Conservation (phyloP, 1,140 invertebrate genomes). For the Nephila pilipes region DNA sequence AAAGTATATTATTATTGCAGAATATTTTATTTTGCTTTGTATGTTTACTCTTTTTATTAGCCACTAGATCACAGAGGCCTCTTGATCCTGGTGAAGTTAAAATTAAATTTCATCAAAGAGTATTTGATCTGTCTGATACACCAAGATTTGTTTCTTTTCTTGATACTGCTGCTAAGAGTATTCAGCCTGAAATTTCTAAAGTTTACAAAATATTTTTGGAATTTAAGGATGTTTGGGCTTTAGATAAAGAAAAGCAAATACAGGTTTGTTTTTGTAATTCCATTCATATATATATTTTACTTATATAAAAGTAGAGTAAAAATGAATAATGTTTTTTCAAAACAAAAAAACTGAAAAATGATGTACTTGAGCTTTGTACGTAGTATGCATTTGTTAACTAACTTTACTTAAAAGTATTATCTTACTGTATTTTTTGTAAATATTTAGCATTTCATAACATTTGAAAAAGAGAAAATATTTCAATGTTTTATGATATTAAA, state of each 20-base stretch:
- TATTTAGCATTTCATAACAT: too few relatives aligned
- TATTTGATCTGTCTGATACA: constrained; percentile 42
- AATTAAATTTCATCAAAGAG: constrained; percentile 51
- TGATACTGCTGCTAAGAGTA: constrained; percentile 63
- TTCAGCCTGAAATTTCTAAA: constrained; percentile 63
- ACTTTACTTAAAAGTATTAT: too few relatives aligned
- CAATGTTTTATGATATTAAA: background rate
- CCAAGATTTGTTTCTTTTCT: background rate
- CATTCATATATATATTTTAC: background rate
- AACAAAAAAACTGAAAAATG: too few relatives aligned
- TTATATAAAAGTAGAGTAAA: too few relatives aligned
- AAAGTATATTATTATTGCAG: too few relatives aligned
- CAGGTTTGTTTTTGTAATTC: constrained; percentile 44
- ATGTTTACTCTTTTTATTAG: background rate
- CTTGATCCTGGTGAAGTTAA: background rate
- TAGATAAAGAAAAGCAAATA: constrained; percentile 64
- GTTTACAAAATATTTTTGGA: constrained; percentile 47
- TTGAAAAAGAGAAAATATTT: too few relatives aligned
- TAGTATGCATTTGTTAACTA: too few relatives aligned
- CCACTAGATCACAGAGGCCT: background rate
- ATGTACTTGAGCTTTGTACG: too few relatives aligned
- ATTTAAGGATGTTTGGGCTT: constrained; percentile 53
- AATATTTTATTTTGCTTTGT: too few relatives aligned
- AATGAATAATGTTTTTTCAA: too few relatives aligned
- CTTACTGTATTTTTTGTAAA: too few relatives aligned